phyloP scores from a whole-genome alignment of 2,797 vertebrate genomes.

The Gila robusta region DNA sequence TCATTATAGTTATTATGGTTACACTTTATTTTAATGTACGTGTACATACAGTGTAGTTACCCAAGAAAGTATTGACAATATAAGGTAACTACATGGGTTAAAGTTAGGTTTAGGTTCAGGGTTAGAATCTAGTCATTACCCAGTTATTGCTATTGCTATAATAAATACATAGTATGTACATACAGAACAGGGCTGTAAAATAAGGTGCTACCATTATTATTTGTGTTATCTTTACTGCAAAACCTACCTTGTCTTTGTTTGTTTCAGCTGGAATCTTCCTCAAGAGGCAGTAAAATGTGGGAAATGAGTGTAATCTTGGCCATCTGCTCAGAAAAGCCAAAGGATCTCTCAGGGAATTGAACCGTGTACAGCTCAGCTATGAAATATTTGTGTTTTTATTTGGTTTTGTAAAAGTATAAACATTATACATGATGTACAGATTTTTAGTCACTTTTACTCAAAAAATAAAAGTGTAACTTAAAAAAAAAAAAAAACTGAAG shows the following conservation, averaged over 20 bases:
- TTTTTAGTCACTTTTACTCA: conserved; percentile 74
- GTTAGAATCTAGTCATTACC: too few species aligned
- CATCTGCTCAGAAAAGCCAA: conserved; percentile 61
- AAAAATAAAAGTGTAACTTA: conserved; percentile 69
- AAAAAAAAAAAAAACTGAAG: conserved; percentile 51
- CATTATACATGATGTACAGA: conserved; percentile 80
- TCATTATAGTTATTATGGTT: not conserved
- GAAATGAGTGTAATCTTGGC: conserved; percentile 21
- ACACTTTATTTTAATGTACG: not conserved
- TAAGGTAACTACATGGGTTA: too few species aligned
- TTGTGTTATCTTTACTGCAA: not conserved
- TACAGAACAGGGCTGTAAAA: not conserved
- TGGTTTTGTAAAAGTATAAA: conserved; percentile 67
- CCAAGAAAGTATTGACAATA: not conserved
- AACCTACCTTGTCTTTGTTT: not conserved
- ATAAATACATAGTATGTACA: too few species aligned
- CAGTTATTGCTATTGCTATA: too few species aligned
- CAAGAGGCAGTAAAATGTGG: conserved; percentile 2
- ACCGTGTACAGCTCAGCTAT: conserved; percentile 66
- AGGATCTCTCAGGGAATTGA: conserved; percentile 67
- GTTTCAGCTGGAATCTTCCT: conserved; percentile 8
- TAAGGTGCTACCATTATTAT: not conserved
- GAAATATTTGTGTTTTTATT: conserved; percentile 60
- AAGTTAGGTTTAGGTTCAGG: too few species aligned
- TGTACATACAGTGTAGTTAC: not conserved